Base-by-base conservation (phyloP, 2,888 invertebrate genomes). In the Platynereis dumerilii region DNA sequence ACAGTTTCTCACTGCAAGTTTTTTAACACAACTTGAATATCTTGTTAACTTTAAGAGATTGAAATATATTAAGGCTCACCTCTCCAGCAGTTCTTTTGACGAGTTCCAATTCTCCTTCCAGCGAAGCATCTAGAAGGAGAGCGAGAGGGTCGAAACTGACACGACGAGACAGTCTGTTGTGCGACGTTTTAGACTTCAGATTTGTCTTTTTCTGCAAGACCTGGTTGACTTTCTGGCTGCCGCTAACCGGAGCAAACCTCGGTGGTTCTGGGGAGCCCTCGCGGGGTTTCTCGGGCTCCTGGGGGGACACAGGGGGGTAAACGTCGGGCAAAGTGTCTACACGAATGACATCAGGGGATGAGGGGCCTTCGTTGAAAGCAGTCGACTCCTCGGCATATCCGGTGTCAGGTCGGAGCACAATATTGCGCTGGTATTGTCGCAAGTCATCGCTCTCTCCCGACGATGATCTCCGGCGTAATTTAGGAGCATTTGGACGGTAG, bases 91-190 rank as follows among this genome's bases (percentile, higher is more conserved):
- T 96, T 85, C 94, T 93, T 86, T 91, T 93, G 45, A 99, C 98
- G 72, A 98, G 88, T 80, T 99, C 98, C 80, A 98, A 87, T 84
- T 99, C 98, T 52, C 99, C 99, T 85, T 99, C 98, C 72, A 99
- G 88, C 76, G 97, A 96, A 55, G 98, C 98, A 85, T 99, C 99
- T 78, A 99, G 87, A 58, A 99, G 88, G 58, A 99, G 87, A 0
- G 98, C 97, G 76, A 98, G 87, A 24, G 99, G 98, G 87, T 99
- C 98, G 82, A 99, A 99, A 83, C 95, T 96, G 44, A 99, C 97
- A 67, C 96, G 65, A 29, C 79, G 75, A 22, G 69, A 67, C 45
- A 74, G 76, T 62, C 70, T 71, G 10, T 74, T 75, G 34, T 34
- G 34, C 48, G 78, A 76, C 65, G 83, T 79, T 68, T 80, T 78